phyloP scores from a whole-genome alignment of 2,888 invertebrate species.

The Eilema depressum region DNA sequence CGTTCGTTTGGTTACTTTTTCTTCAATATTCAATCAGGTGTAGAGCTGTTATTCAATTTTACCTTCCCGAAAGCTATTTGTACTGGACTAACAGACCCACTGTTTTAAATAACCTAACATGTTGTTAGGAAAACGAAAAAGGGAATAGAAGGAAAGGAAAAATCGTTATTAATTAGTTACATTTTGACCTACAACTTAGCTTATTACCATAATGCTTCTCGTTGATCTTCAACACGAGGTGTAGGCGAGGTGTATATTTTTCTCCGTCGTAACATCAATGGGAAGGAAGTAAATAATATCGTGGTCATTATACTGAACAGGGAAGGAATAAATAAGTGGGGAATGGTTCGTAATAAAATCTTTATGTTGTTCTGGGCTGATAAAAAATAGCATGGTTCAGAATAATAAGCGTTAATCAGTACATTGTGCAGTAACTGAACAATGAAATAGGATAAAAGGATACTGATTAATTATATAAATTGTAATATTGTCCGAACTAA shows the following conservation, averaged over 20 bases:
- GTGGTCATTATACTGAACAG: conserved; percentile 35
- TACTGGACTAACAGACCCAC: no score
- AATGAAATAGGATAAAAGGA: neutral
- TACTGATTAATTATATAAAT: no score
- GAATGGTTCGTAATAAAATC: conserved; percentile 29
- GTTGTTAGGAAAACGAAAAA: neutral
- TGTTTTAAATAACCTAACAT: no score
- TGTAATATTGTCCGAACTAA: no score
- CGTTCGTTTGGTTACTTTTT: no score
- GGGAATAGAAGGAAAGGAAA: neutral
- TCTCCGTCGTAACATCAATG: conserved; percentile 41
- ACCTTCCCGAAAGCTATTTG: no score
- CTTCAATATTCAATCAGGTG: no score
- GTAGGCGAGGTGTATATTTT: conserved; percentile 30
- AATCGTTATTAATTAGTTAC: neutral
- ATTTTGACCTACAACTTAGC: conserved; percentile 15
- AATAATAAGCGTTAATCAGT: neutral
- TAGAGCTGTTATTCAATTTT: no score
- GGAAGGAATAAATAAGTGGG: conserved; percentile 35
- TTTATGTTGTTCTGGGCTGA: conserved; percentile 18
- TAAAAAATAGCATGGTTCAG: neutral
- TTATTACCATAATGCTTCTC: conserved; percentile 40
- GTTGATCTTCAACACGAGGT: conserved; percentile 22
- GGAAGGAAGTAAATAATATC: conserved; percentile 39
- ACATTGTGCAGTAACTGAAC: neutral